Conservation (phyloP, 2,888 invertebrate species). For the Eristalis arbustorum region DNA sequence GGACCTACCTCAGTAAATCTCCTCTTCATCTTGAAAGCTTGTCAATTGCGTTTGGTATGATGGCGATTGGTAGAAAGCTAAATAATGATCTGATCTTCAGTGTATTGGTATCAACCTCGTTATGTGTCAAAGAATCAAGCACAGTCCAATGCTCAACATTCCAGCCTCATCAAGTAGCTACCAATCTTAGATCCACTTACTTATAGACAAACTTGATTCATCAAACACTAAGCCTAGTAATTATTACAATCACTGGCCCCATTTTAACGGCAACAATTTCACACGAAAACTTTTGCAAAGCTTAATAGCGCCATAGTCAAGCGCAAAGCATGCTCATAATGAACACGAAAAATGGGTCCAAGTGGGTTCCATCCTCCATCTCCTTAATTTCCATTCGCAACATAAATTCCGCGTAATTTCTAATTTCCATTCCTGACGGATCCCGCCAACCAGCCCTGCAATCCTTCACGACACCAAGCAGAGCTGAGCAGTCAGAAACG, state of each 20-base stretch:
- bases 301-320: neutral
- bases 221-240: too few species aligned
- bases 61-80: too few species aligned
- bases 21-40: too few species aligned
- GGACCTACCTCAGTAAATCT: too few species aligned
- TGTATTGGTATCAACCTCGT: too few species aligned
- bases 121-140: too few species aligned
- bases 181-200: too few species aligned
- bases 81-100: too few species aligned
- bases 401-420: neutral
- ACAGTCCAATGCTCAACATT: too few species aligned
- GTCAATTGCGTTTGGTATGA: too few species aligned
- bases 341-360: neutral
- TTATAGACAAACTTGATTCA: too few species aligned
- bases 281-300: neutral
- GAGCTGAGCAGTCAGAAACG: neutral
- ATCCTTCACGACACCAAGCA: neutral
- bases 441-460: neutral
- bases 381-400: neutral
- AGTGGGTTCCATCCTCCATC: neutral
- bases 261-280: neutral
- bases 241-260: neutral
- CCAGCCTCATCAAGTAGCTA: too few species aligned
- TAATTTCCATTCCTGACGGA: neutral
- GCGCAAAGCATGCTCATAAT: neutral